Base-by-base conservation (phyloP, 2,113 vertebrate genomes). In the Hypanus sabinus region DNA sequence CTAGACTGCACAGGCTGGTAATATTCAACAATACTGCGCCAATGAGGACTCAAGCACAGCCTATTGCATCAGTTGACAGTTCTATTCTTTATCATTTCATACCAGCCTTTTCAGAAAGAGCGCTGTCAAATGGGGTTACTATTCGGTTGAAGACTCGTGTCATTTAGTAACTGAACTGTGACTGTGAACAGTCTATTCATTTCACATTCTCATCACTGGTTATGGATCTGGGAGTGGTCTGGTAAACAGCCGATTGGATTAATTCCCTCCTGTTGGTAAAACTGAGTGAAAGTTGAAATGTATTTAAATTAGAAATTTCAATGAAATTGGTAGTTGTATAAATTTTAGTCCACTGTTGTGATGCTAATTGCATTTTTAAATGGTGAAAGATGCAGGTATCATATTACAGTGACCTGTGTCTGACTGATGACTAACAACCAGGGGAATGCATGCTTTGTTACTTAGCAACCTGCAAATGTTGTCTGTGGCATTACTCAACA, bases 81-180 rank as follows among this genome's bases (percentile, higher is more conserved):
- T 93, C 70, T 46, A 55, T 73, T 93, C 91, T 93, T 93, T 93
- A 60, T 90, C 38, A 73, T 38, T 93, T 73, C 91, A 93, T 27
- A 73, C 22, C 38, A 55, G 91, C 55, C 91, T 71, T 73, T 46
- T 73, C 65, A 55, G 60, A 93, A 38, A 46, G 46, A 46, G 36
- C 33, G 7, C 20, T 75, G 68, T 93, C 91, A 93, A 93, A 93
- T 2, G 30, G 68, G 70, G 36, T 55, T 55, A 93, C 36, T 93
- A 36, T 55, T 93, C 22, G 68, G 33, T 30, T 73, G 91, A 71
- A 93, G 73, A 30, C 38, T 55, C 20, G 60, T 73, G 68, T 73
- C 91, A 93, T 70, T 55, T 93, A 38, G 70, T 46, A 93, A 55
- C 91, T 93, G 33, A 38, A 75, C 91, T 93, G 70, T 75, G 91